A percentile compares a stretch with the other conserved stretches of the same genome.
Evolutionary conservation across 1,140 invertebrate species (phyloP).

Genomic region (Dryas iulia): DNA sequence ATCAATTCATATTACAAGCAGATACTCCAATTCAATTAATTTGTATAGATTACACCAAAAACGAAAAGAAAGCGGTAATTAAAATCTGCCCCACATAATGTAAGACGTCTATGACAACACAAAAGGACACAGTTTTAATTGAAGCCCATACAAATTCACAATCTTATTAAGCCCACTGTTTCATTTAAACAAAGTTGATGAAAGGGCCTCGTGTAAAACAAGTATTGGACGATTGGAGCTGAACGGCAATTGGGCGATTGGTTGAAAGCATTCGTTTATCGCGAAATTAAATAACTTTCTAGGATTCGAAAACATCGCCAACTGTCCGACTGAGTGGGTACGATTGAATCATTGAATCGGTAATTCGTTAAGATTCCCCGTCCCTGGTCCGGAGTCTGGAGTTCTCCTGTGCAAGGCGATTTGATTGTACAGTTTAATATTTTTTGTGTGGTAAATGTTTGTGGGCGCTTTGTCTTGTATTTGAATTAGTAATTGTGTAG

Average conservation of each 20-base stretch:
- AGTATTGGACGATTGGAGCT: not conserved
- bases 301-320: constrained; percentile 18
- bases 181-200: not conserved
- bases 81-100: too few relatives aligned
- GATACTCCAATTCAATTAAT: too few relatives aligned
- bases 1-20: too few relatives aligned
- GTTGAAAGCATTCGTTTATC: constrained; percentile 20
- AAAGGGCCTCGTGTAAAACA: not conserved
- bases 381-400: too few relatives aligned
- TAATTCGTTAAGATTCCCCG: constrained; percentile 19
- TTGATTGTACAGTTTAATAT: constrained; percentile 6
- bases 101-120: too few relatives aligned
- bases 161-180: not conserved
- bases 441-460: not conserved
- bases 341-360: constrained; percentile 19
- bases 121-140: not conserved
- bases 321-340: constrained; percentile 15
- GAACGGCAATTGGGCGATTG: constrained; percentile 14
- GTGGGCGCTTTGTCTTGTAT: not conserved
- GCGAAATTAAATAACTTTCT: constrained; percentile 23
- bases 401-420: not conserved
- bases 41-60: not conserved
- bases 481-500: not conserved
- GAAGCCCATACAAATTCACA: not conserved
- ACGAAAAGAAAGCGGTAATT: not conserved